Base-by-base conservation (phyloP, 64 coral and sea anemone species). In the Stylophora pistillata region DNA sequence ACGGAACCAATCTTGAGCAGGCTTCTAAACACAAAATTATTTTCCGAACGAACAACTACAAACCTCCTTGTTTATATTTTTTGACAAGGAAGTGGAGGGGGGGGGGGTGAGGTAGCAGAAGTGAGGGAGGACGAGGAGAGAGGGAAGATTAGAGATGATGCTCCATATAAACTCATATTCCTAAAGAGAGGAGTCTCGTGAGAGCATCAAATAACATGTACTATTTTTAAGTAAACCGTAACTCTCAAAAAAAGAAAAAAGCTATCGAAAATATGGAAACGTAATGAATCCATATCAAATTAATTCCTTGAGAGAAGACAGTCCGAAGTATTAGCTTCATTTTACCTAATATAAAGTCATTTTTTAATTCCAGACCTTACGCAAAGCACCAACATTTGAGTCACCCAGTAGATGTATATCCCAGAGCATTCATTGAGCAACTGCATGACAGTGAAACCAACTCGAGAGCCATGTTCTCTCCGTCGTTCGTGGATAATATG, bases 401-500 rank as follows among this genome's bases (percentile, higher is more conserved):
- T 54, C 30, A 83, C 26, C n/a, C 29, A 52, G 56, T 78, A 9
- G 90, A 86, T 9, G 41, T 30, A 53, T 92, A 92, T 78, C 90
- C 90, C 30, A 37, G 76, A 20, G 82, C 57, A 54, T 86, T 72
- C 58, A 92, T 92, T 14, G 60, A 86, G 1, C 65, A 92, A 1
- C 73, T 92, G 13, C 80, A 86, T 33, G 55, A 62, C 17, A 63
- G 55, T n/a, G 52, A 71, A 27, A 25, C 63, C 2, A 71, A 82
- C 30, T 21, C 79, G 0, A 86, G 63, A 78, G 14, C 78, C 18
- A 57, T 78, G 71, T 92, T 92, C 23, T 47, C 56, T 3, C 58
- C 81, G n/a, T 30, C 82, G 13, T 92, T 92, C 53, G 74, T 86
- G 9, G 30, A 86, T 27, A 55, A 86, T 54, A 85, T 86, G 83